Evolutionary conservation across 2,797 vertebrate genomes (phyloP), one percentile per base, ranked within the genome.

Genomic region (Kryptopterus vitreolus): DNA sequence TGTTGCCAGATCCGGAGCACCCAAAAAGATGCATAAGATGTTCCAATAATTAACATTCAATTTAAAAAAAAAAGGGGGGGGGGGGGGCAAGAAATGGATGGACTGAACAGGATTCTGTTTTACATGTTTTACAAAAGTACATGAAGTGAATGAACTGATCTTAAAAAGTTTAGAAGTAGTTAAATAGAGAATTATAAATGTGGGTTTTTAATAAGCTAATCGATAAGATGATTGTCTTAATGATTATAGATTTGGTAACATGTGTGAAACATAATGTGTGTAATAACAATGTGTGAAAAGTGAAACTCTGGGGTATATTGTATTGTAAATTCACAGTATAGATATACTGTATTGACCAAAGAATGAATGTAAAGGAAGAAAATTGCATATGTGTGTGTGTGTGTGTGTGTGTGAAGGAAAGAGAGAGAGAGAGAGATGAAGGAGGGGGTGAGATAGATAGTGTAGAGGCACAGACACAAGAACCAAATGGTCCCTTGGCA

Each of bases 401-500:
- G 77, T 63, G 65, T 81, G 81, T 80, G 81, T 78, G 35, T 66
- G 4, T 82, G 57, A 50, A 46, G 74, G 71, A 63, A 33, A 73
- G 43, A 33, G 31, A 69, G 63, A 43, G 38, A 7, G 38, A 43
- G 10, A 43, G 12, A 18, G 12, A 18, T 46, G 29, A 20, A 35
- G 77, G 62, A 78, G 53, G 69, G 77, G 46, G 74, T 77, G 62
- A 69, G 59, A 3, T 33, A 35, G 79, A 65, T 58, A 81, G 79
- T 79, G 82, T 82, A 80, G 76, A 78, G 78, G 65, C 70, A 80
- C 79, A 84, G 68, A 77, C 76, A 88, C 83, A 85, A 75, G 79
- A 81, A 89, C 86, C 87, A 89, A 90, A 86, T 90, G 88, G 80
- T 87, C 79, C 87, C 79, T 84, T 88, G 88, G 87, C 87, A 88